A percentile compares a stretch with the other conserved stretches of the same genome.
phyloP scores from a whole-genome alignment of 1,140 invertebrate genomes.

The Lordiphosa mommai region DNA sequence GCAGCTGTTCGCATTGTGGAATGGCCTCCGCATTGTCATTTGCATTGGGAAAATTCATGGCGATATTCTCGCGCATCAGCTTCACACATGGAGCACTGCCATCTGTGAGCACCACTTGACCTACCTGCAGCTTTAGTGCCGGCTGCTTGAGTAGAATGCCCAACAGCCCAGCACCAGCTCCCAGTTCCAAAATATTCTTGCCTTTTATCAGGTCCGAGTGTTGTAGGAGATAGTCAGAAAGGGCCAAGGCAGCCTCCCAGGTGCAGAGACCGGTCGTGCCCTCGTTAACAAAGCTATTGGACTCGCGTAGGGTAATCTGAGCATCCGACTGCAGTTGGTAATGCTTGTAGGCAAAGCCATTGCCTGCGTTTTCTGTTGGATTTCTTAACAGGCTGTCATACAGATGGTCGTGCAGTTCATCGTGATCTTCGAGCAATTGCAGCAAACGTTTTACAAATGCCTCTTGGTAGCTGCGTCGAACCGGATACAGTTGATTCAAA shows the following conservation, averaged over 20 bases:
- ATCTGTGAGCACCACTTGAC: slow-evolving; percentile 60
- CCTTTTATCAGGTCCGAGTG: slow-evolving; percentile 27
- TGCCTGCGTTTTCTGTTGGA: not conserved
- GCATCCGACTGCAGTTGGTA: slow-evolving; percentile 41
- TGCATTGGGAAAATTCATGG: slow-evolving; percentile 36
- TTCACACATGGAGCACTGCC: slow-evolving; percentile 64
- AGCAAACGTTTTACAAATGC: slow-evolving; percentile 68
- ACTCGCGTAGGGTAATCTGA: slow-evolving; percentile 56
- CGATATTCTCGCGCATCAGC: slow-evolving; percentile 62
- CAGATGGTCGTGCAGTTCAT: slow-evolving; percentile 68
- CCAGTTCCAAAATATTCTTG: slow-evolving; percentile 64
- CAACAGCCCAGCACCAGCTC: slow-evolving; percentile 64
- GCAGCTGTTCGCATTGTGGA: slow-evolving; percentile 33
- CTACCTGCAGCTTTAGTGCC: slow-evolving; percentile 14
- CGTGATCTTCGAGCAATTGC: slow-evolving; percentile 40
- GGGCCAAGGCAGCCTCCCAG: slow-evolving; percentile 69
- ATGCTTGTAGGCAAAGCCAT: slow-evolving; percentile 58
- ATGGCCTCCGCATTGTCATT: not conserved
- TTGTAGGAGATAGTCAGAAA: slow-evolving; percentile 62
- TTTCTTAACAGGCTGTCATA: slow-evolving; percentile 49
- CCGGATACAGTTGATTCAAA: slow-evolving; percentile 51
- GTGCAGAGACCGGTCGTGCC: slow-evolving; percentile 76
- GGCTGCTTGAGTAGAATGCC: slow-evolving; percentile 58
- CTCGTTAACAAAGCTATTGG: slow-evolving; percentile 66
- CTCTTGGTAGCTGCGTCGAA: slow-evolving; percentile 61